phyloP scores from a whole-genome alignment of 2,888 invertebrate species.

The Hipparchia sbordonii region DNA sequence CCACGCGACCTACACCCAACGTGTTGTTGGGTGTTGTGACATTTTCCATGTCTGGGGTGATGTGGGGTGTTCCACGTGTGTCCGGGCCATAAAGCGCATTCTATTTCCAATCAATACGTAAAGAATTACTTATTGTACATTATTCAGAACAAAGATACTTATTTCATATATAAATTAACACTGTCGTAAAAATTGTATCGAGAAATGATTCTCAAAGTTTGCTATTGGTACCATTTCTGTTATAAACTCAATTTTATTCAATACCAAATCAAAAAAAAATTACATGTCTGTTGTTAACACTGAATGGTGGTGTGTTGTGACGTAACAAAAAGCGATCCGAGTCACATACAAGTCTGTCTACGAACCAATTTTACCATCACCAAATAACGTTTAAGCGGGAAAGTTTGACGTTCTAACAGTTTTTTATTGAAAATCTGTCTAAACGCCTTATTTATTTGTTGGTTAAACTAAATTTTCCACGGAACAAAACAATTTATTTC shows the following conservation, averaged over 20 bases:
- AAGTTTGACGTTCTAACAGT: no score
- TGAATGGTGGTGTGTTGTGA: neutral
- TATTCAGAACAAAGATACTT: conserved; percentile 1
- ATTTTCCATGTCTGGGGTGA: neutral
- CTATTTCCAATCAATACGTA: conserved; percentile 1
- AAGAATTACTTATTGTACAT: neutral
- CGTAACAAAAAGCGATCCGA: no score
- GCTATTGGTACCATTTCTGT: neutral
- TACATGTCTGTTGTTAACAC: neutral
- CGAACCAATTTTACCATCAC: no score
- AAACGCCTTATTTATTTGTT: no score
- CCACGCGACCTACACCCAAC: neutral
- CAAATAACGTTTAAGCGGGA: no score
- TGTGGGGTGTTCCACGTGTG: neutral
- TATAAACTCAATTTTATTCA: neutral
- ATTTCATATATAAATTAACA: neutral
- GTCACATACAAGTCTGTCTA: no score
- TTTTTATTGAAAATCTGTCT: neutral
- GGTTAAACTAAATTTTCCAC: no score
- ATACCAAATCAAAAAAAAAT: neutral
- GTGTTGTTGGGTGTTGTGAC: neutral
- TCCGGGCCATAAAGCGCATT: neutral
- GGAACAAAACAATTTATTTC: no score
- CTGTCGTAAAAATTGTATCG: conserved; percentile 3
- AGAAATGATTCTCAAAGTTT: neutral